phyloP scores from a whole-genome alignment of 2,113 vertebrate species.

The Haliaeetus leucogaster region DNA sequence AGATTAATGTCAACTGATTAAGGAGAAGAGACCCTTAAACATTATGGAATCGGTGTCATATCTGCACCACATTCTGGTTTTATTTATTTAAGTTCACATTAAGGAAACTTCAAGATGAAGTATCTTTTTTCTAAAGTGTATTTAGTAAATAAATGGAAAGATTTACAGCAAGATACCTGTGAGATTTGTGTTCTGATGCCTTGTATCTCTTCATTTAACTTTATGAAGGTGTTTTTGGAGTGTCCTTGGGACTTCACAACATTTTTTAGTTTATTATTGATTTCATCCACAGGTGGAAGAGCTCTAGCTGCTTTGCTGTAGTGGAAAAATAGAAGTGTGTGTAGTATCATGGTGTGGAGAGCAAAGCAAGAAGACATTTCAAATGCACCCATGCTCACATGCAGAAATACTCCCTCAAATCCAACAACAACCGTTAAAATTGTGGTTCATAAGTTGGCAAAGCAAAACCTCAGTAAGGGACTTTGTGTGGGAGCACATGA shows the following conservation, averaged over 20 bases:
- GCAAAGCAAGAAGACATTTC: neutral
- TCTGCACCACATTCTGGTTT: neutral
- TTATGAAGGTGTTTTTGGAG: constrained; percentile 57
- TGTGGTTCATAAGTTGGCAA: neutral
- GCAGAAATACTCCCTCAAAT: neutral
- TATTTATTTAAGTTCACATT: neutral
- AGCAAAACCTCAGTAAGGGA: neutral
- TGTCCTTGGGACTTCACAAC: constrained; percentile 62
- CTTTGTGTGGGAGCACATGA: neutral
- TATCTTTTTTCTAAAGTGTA: neutral
- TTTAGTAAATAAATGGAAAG: neutral
- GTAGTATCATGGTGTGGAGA: neutral
- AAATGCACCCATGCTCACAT: neutral
- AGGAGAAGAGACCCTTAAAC: neutral
- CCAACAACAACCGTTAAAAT: neutral
- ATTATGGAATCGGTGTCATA: neutral
- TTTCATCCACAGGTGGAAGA: constrained; percentile 58
- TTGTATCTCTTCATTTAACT: constrained; percentile 46
- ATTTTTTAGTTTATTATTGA: constrained; percentile 62
- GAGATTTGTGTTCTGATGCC: constrained; percentile 37
- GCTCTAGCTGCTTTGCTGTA: constrained; percentile 74
- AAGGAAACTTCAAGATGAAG: neutral
- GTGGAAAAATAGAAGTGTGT: neutral
- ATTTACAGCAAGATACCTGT: constrained; percentile 65
- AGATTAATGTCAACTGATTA: neutral